Evolutionary conservation across 30 jellyfish, hydroid and myxozoan genomes (phyloP), one percentile per base, ranked within the genome.

Genomic region (Hydractinia echinata): DNA sequence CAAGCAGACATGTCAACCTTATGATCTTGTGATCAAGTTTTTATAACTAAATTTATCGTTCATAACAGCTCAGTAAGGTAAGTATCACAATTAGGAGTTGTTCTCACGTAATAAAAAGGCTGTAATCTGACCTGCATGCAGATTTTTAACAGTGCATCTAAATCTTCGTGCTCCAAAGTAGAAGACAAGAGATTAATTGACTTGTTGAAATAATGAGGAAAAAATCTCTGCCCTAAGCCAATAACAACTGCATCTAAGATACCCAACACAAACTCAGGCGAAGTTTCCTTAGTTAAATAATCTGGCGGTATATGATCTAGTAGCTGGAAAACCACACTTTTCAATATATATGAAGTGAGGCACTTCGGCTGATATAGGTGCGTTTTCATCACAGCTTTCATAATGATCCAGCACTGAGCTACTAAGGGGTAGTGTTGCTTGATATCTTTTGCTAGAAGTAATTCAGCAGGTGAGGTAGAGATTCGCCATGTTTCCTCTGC

Each of bases 1-100:
- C 44, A 30, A 30, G 44, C 44, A 30, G 44, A 2, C 44, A 30
- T 30, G 2, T 30, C 44, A 30, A 30, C 44, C 44, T 30, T 30
- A 30, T 2, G 44, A 2, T 1, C 44, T 30, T 30, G 44, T 30
- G 1, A 2, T 30, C 44, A 30, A 30, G 44, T 30, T 30, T 30
- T 30, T 30, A 30, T 30, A 30, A 30, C 44, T 2, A 30, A 30
- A 30, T 30, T 30, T 30, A 30, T 58, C 3, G 18, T 58, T 16
- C 3, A 58, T 58, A 58, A 58, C 15, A 58, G 69, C 1, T 58
- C 69, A 13, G 69, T 58, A 58, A 58, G 3, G 19, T 58, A 58
- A 58, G 69, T 16, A 58, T 58, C 69, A 58, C 15, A 58, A 3
- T 58, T 58, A 58, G 69, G 69, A 58, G 69, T 58, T 58, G 69